phyloP scores from a whole-genome alignment of 2,888 invertebrate genomes.

The Apodemia mormo region DNA sequence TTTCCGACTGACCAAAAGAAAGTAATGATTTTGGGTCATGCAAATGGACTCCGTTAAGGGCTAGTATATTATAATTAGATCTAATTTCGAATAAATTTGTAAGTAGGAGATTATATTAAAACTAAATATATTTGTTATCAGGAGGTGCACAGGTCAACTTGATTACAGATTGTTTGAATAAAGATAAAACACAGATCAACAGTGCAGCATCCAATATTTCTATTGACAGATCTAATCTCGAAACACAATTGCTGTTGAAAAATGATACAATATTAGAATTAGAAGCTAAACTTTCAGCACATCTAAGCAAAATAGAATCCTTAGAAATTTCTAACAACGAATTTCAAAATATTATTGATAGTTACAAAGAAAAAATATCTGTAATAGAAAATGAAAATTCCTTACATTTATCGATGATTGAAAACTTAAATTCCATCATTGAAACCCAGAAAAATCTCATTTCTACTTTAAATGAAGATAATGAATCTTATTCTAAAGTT shows the following conservation, averaged over 20 bases:
- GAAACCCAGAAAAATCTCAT: conserved; percentile 53
- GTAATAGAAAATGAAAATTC: conserved; percentile 55
- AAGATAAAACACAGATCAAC: neutral
- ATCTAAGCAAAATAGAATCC: conserved; percentile 51
- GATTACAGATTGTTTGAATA: neutral
- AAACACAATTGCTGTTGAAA: conserved; percentile 51
- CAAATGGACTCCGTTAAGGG: too few relatives aligned
- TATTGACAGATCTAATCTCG: conserved; percentile 41
- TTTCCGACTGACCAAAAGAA: too few relatives aligned
- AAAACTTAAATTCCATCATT: conserved; percentile 57
- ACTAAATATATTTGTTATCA: neutral
- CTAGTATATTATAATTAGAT: too few relatives aligned
- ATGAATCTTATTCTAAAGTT: conserved; percentile 54
- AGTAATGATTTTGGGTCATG: too few relatives aligned
- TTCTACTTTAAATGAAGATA: conserved; percentile 50
- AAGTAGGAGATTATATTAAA: neutral
- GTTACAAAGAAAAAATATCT: conserved; percentile 49
- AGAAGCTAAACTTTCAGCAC: conserved; percentile 50
- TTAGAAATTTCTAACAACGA: conserved; percentile 55
- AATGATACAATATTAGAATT: conserved; percentile 53
- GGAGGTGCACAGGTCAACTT: neutral
- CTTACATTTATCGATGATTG: conserved; percentile 53
- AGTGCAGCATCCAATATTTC: conserved; percentile 34
- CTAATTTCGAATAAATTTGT: too few relatives aligned
- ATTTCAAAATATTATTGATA: conserved; percentile 48